Evolutionary conservation across 2,113 vertebrate genomes (phyloP), one percentile per base, ranked within the genome.

Genomic region (Microtus pennsylvanicus): DNA sequence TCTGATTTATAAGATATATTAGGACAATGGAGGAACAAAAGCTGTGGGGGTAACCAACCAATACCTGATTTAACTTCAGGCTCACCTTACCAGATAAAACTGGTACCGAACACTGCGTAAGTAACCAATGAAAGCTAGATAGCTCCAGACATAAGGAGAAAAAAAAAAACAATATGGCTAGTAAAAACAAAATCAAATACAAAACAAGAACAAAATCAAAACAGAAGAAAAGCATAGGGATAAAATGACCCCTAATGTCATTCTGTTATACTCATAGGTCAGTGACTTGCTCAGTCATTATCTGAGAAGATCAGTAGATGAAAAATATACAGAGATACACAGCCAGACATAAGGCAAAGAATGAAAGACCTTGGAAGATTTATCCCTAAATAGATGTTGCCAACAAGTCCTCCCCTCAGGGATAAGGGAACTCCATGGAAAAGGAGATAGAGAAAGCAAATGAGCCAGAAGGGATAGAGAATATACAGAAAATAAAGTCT

Each of bases 61-160:
- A 52, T 19, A 10, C 7, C 7, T 55, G 47, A 35, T 21, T 52
- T 35, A 9, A 11, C 9, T 9, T 52, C 9, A 80, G 8, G 47
- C 47, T 4, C 30, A 35, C 0, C 52, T 7, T 9, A 11, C 6
- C 33, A 80, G 33, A 52, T 21, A 35, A 8, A 80, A 5, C 19
- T 0, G 1, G 19, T 14, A 52, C 1, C 9, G 1, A 45, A 50
- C 77, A 33, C 8, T 35, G 16, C 4, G 21, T 52, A 17, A 16
- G 30, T 35, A 33, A 21, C 17, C 4, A 52, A 52, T 52, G 21
- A 2, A 52, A 30, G 4, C 30, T 80, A 52, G 8, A 52, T 35
- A 35, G 0, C 30, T 28, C 30, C 16, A 26, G 30, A 80, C 47
- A 52, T 33, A 78, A 7, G 45, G 0, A 3, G 17, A 50, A 21